Percentiles rank a stretch among this genome's conserved stretches.
These are phyloP conservation scores for Pundamilia nyererei DNA, from an alignment of 2,113 vertebrate species.

Conservation along the genomic window DNA sequence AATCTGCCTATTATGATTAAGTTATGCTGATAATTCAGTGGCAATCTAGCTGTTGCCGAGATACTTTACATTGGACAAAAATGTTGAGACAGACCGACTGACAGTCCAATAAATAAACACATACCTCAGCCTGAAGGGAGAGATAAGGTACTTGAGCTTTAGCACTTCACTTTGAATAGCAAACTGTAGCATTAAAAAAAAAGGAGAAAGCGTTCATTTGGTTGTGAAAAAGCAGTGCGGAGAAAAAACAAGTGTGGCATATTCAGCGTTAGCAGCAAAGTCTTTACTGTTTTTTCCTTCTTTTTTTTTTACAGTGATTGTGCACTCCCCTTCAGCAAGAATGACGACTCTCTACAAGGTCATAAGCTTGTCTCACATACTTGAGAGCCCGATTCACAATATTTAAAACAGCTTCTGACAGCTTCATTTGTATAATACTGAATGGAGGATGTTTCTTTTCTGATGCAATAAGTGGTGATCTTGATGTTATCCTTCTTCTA, in stretches of 20 bases:
- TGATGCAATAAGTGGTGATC: not conserved
- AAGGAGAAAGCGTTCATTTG: not conserved
- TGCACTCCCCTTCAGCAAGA: not conserved
- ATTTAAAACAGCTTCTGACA: slow-evolving; percentile 14
- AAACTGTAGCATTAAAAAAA: not conserved
- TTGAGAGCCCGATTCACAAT: slow-evolving; percentile 16
- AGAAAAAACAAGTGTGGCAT: not conserved
- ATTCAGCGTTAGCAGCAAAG: not conserved
- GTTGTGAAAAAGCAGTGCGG: not conserved
- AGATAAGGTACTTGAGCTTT: not conserved
- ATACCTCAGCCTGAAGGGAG: not conserved
- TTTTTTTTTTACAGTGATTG: not conserved
- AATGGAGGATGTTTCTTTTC: not conserved
- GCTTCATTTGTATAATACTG: not conserved
- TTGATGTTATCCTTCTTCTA: not conserved
- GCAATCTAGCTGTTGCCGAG: not conserved
- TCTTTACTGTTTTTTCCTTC: not conserved
- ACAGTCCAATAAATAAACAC: not conserved
- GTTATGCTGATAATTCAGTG: not conserved
- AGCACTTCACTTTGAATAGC: not conserved
- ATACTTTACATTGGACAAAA: not conserved
- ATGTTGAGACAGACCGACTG: not conserved
- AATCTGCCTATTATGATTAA: not conserved
- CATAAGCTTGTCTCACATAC: slow-evolving; percentile 10
- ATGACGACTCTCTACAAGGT: slow-evolving; percentile 27